Evolutionary conservation across 30 jellyfish, hydroid and myxozoan species (phyloP), one percentile per base, ranked within the genome.

Genomic region (Aurelia coerulea): DNA sequence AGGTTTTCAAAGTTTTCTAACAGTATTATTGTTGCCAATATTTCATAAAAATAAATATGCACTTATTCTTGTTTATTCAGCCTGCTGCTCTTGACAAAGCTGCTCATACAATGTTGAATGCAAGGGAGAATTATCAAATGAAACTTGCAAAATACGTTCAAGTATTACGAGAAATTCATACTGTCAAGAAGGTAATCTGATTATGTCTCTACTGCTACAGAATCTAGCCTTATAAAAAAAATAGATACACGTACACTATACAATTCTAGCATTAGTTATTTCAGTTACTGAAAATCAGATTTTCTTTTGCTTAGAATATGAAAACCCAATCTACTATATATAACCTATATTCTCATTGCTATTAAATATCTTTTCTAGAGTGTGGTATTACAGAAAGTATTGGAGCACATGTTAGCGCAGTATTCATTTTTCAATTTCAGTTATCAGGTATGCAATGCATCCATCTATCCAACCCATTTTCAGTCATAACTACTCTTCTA

Each of bases 341-440:
- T 79, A 5, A 0, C 4, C 71, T 79, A 52, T 23, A 32, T 49
- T 7, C 6, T 46, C 56, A 46, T 46, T 46, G 56, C 15, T 46
- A 9, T 2, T 23, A 23, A 46, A 46, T 1, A 1, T 82, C 39
- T 74, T 77, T 77, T 85, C 5, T 74, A 95, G 99, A 87, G 82
- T 65, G 65, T 83, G 65, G 67, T 86, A 14, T 66, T 90, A 37
- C 97, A 88, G 41, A 84, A 81, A 39, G 90, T 95, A n/a, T 86
- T 95, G 63, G 99, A 95, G 58, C 99, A 95, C 83, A 95, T 95
- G 99, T 88, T 95, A 53, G 99, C 99, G 29, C 97, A 95, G 85
- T 95, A 90, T 81, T 95, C 99, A 2, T 95, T 89, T 70, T 95
- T 95, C 96, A 95, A 95, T 67, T 95, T 90, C 91, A 90, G 99